Evolutionary conservation across 1,140 invertebrate species (phyloP).

Genomic region (Drosophila malerkotliana): DNA sequence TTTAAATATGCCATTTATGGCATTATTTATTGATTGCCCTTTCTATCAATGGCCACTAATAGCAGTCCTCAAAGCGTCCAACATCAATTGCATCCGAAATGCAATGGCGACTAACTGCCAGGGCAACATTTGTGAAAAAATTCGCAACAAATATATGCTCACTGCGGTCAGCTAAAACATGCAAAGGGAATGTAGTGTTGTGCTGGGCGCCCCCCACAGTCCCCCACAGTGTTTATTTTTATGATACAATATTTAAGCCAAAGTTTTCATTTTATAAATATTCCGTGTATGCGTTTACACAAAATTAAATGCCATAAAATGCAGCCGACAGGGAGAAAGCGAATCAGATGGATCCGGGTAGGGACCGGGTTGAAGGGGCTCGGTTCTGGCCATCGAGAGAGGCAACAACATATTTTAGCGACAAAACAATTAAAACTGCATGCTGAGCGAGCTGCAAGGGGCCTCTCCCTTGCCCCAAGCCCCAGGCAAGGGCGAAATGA

Average conservation of each 20-base stretch:
- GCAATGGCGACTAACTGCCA: conserved; percentile 24
- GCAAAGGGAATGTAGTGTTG: conserved; percentile 11
- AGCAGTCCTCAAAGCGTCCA: conserved; percentile 12
- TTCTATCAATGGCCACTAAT: conserved; percentile 23
- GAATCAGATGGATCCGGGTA: background rate
- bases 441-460: conserved; percentile 57
- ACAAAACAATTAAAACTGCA: conserved; percentile 74
- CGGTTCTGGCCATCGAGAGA: background rate
- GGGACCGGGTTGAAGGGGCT: background rate
- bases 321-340: conserved; percentile 15
- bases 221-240: conserved; percentile 53
- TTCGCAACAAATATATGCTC: conserved; percentile 28
- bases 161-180: conserved; percentile 40
- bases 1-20: conserved; percentile 14
- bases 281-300: conserved; percentile 18
- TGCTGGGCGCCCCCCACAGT: background rate
- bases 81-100: conserved; percentile 20
- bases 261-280: conserved; percentile 24
- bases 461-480: conserved; percentile 2
- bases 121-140: conserved; percentile 30
- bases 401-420: conserved; percentile 59
- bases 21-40: conserved; percentile 22
- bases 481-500: conserved; percentile 56
- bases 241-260: conserved; percentile 45
- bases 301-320: conserved; percentile 74